phyloP scores from a whole-genome alignment of 2,797 vertebrate species.

The Sandelia bainsii region DNA sequence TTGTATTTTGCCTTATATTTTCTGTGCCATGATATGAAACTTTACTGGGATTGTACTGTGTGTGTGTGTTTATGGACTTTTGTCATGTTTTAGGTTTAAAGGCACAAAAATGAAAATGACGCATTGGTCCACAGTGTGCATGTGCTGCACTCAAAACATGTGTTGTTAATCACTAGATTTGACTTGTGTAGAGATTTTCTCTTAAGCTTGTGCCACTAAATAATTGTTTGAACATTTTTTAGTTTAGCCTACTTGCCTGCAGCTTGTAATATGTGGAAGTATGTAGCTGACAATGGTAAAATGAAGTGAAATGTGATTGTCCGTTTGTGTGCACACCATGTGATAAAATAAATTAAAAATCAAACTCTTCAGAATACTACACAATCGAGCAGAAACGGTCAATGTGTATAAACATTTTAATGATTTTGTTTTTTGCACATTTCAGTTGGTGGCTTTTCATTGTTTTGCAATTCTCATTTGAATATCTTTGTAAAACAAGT shows the following conservation, averaged over 20 bases:
- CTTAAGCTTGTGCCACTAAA: too few species aligned
- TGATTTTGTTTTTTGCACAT: too few species aligned
- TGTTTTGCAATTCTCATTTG: too few species aligned
- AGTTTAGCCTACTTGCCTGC: neutral
- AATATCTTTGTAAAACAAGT: too few species aligned
- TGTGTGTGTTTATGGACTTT: neutral
- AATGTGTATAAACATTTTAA: too few species aligned
- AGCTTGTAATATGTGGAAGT: neutral
- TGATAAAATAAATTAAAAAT: too few species aligned
- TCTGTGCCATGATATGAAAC: constrained; percentile 46
- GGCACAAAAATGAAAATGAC: constrained; percentile 14
- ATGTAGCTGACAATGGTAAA: constrained; percentile 3
- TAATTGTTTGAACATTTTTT: too few species aligned
- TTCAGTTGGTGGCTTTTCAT: too few species aligned
- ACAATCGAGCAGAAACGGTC: too few species aligned
- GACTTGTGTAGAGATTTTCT: neutral
- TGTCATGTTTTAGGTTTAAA: constrained; percentile 12
- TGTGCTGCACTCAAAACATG: constrained; percentile 31
- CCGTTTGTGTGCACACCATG: neutral
- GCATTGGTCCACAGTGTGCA: constrained; percentile 13
- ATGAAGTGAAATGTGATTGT: neutral
- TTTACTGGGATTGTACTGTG: constrained; percentile 9
- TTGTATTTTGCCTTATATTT: constrained; percentile 26
- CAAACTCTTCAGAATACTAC: too few species aligned
- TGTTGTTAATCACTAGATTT: neutral